phyloP scores from a whole-genome alignment of 2,797 vertebrate genomes.

The Chelon labrosus region DNA sequence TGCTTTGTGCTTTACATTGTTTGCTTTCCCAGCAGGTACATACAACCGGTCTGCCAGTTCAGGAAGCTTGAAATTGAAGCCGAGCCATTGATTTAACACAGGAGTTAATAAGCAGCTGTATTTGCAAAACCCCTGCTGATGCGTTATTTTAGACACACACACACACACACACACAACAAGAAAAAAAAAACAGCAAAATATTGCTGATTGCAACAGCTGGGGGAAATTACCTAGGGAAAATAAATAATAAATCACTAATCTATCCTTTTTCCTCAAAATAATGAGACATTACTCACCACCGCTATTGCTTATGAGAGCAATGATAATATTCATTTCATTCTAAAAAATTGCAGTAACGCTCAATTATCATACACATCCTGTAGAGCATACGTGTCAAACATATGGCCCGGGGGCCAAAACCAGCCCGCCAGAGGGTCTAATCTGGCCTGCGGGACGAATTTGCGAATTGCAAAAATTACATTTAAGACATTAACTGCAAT shows the following conservation, averaged over 20 bases:
- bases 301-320: background rate
- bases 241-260: background rate
- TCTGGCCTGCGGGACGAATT: too few species aligned
- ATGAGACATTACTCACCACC: background rate
- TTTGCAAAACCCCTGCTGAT: constrained; percentile 32
- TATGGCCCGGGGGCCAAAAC: too few species aligned
- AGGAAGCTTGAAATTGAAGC: constrained; percentile 20
- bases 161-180: too few species aligned
- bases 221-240: background rate
- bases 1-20: constrained; percentile 1
- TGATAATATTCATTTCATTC: background rate
- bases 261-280: background rate
- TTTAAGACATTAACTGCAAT: too few species aligned
- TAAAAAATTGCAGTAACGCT: background rate
- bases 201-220: constrained; percentile 17
- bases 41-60: background rate
- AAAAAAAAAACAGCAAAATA: constrained; percentile 9
- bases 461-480: too few species aligned
- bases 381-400: too few species aligned
- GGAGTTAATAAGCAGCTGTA: constrained; percentile 20
- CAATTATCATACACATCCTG: background rate
- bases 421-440: too few species aligned
- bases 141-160: constrained; percentile 16
- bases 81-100: constrained; percentile 29
- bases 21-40: constrained; percentile 3